Conservation (phyloP, 2,888 invertebrate species). For the Boloria selene region DNA sequence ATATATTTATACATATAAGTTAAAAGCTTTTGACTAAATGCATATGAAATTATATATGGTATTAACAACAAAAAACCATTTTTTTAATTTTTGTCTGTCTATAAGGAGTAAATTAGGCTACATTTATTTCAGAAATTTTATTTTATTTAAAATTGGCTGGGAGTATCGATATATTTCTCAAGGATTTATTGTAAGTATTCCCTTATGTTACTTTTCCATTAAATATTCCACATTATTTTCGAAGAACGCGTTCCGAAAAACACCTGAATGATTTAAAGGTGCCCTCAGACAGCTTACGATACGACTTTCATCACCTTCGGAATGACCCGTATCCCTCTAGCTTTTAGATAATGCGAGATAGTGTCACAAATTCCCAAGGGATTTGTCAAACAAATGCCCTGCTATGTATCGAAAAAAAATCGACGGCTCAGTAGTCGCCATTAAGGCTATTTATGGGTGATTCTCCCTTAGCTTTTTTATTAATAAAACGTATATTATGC, state of each 20-base stretch:
- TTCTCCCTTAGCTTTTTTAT: slow-evolving; percentile 78
- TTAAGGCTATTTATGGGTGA: slow-evolving; percentile 81
- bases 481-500: slow-evolving; percentile 83
- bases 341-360: slow-evolving; percentile 73
- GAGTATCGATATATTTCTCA: not conserved
- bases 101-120: too few relatives aligned
- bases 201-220: not conserved
- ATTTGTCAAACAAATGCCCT: slow-evolving; percentile 82
- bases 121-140: too few relatives aligned
- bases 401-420: slow-evolving; percentile 78
- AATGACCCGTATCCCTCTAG: slow-evolving; percentile 80
- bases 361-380: slow-evolving; percentile 74
- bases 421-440: slow-evolving; percentile 75
- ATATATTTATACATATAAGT: too few relatives aligned
- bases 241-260: slow-evolving; percentile 47
- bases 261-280: slow-evolving; percentile 77
- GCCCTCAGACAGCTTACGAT: slow-evolving; percentile 67
- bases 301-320: slow-evolving; percentile 77
- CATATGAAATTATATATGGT: too few relatives aligned
- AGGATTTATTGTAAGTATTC: not conserved
- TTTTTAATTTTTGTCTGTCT: too few relatives aligned
- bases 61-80: too few relatives aligned
- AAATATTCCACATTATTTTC: not conserved
- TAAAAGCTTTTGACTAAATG: too few relatives aligned
- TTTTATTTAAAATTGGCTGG: too few relatives aligned